A percentile compares a stretch with the other conserved stretches of the same genome.
These are phyloP conservation scores for Phasia obesa DNA, from an alignment of 2,888 invertebrate species.

Conservation along the genomic window DNA sequence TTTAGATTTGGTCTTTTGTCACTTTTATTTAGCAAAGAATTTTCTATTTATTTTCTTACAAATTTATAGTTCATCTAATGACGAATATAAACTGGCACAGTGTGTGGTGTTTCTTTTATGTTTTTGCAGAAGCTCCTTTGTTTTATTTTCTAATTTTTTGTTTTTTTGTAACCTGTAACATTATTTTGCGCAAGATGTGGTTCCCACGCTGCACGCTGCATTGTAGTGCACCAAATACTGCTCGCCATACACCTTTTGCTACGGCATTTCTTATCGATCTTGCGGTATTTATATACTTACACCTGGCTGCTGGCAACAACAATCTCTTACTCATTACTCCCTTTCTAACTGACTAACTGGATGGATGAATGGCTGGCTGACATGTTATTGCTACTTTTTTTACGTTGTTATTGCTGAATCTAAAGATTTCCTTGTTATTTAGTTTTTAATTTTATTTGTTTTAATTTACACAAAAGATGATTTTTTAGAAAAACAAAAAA, in stretches of 20 bases:
- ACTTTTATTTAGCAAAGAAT: not conserved
- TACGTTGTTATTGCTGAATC: constrained; percentile 50
- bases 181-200: constrained; percentile 66
- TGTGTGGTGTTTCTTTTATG: constrained; percentile 31
- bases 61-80: constrained; percentile 46
- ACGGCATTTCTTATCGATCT: constrained; percentile 33
- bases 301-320: constrained; percentile 44
- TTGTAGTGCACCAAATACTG: constrained; percentile 33
- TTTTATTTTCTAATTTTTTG: constrained; percentile 20
- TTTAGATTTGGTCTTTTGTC: not conserved
- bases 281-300: constrained; percentile 53
- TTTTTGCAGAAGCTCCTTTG: constrained; percentile 58
- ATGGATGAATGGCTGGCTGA: not conserved
- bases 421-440: constrained; percentile 57
- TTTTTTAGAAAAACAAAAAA: constrained; percentile 5
- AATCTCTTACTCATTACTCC: not conserved
- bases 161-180: constrained; percentile 53
- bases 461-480: constrained; percentile 53
- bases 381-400: constrained; percentile 16
- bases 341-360: not conserved
- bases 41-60: not conserved
- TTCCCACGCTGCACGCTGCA: constrained; percentile 65
- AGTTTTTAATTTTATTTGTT: constrained; percentile 4
- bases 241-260: constrained; percentile 13
- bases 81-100: constrained; percentile 52